Percentiles rank a stretch among this genome's conserved stretches.
Evolutionary conservation across 1,140 invertebrate species (phyloP).

Genomic region (Holotrichia oblita): DNA sequence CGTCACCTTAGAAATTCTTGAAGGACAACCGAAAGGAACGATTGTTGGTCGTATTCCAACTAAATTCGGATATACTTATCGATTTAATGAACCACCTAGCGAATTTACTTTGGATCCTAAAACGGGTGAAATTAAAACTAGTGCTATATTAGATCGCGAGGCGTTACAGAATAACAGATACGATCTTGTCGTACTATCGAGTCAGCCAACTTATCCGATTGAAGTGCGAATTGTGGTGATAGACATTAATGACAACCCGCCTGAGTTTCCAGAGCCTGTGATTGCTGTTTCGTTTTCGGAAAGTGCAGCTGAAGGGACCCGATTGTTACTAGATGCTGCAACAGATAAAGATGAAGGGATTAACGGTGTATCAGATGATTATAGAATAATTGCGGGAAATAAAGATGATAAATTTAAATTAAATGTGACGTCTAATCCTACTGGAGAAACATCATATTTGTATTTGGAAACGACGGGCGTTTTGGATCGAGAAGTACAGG

Average conservation of each 20-base stretch:
- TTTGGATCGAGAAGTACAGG: conserved; percentile 85
- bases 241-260: conserved; percentile 91
- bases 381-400: conserved; percentile 88
- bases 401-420: conserved; percentile 87
- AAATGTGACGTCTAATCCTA: conserved; percentile 86
- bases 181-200: conserved; percentile 89
- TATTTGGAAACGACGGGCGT: conserved; percentile 90
- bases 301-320: conserved; percentile 86
- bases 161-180: conserved; percentile 79
- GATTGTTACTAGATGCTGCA: conserved; percentile 86
- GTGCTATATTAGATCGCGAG: conserved; percentile 83
- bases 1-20: conserved; percentile 83
- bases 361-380: conserved; percentile 88
- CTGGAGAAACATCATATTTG: conserved; percentile 87
- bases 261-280: conserved; percentile 87
- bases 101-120: conserved; percentile 84
- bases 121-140: conserved; percentile 84
- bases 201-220: conserved; percentile 92
- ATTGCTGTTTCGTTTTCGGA: conserved; percentile 90
- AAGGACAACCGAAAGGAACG: conserved; percentile 84
- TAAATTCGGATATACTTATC: conserved; percentile 86
- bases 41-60: conserved; percentile 86
- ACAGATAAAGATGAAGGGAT: conserved; percentile 86
- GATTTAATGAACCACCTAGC: conserved; percentile 88
- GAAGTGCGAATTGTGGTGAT: conserved; percentile 87